Conservation (phyloP, 2,888 invertebrate species). For the Buathra laborator region DNA sequence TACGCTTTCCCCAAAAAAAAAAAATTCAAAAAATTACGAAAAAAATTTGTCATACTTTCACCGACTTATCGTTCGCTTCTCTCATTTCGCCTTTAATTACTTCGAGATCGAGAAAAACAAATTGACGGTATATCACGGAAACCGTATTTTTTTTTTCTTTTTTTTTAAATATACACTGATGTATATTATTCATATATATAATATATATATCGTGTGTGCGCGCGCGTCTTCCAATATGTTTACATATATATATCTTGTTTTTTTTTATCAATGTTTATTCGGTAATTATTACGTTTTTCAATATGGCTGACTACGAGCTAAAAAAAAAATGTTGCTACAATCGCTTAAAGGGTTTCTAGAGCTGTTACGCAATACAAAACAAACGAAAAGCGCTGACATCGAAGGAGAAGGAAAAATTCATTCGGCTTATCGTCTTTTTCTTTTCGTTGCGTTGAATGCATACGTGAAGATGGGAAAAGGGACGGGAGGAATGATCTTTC, state of each 20-base stretch:
- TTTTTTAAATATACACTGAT: constrained; percentile 82
- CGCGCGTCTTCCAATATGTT: constrained; percentile 77
- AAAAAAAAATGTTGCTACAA: constrained; percentile 69
- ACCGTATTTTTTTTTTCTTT: constrained; percentile 75
- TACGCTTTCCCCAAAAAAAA: constrained; percentile 48
- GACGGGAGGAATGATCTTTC: constrained; percentile 49
- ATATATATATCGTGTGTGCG: constrained; percentile 72
- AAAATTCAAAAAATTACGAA: constrained; percentile 30
- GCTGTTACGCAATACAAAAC: constrained; percentile 45
- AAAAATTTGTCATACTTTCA: constrained; percentile 67
- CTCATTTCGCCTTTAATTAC: constrained; percentile 57
- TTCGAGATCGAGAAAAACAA: constrained; percentile 61
- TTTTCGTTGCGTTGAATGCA: constrained; percentile 49
- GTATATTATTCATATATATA: constrained; percentile 63
- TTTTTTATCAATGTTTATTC: constrained; percentile 79
- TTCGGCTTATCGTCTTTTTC: constrained; percentile 38
- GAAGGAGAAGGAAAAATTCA: constrained; percentile 19
- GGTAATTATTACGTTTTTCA: constrained; percentile 81
- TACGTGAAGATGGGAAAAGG: constrained; percentile 13
- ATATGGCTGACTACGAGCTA: constrained; percentile 83
- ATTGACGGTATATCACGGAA: constrained; percentile 74
- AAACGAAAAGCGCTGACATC: constrained; percentile 38
- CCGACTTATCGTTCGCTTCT: constrained; percentile 70
- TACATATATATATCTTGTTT: constrained; percentile 72
- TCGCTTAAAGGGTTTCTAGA: constrained; percentile 59